A percentile compares a stretch with the other conserved stretches of the same genome.
phyloP scores from a whole-genome alignment of 1,140 invertebrate species.

The Oreohelix idahoensis region DNA sequence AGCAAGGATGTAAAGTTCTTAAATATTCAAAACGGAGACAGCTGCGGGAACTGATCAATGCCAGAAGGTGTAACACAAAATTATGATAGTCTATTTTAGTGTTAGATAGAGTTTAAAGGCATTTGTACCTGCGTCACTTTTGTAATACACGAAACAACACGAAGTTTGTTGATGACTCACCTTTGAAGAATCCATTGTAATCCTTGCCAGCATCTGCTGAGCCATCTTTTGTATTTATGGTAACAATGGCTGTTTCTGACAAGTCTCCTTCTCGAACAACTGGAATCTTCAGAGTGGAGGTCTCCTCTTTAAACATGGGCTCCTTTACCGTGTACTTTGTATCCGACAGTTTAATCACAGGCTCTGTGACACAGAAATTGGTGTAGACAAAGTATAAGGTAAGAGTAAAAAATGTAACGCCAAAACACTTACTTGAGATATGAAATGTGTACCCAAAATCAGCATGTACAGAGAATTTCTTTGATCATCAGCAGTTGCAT shows the following conservation, averaged over 20 bases:
- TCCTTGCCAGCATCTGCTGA: conserved; percentile 72
- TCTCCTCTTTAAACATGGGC: conserved; percentile 66
- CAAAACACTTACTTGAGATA: background rate
- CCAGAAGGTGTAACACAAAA: too few species aligned
- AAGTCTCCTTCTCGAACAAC: conserved; percentile 72
- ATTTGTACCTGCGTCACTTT: too few species aligned
- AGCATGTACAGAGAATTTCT: too few species aligned
- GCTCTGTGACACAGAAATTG: conserved; percentile 62
- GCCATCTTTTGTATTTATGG: conserved; percentile 73
- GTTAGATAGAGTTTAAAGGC: too few species aligned
- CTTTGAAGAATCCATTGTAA: conserved; percentile 71
- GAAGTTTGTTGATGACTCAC: too few species aligned
- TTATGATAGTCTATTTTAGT: too few species aligned
- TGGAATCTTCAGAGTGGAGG: conserved; percentile 62
- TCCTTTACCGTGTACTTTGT: conserved; percentile 69
- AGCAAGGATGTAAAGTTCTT: too few species aligned
- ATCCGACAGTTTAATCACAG: conserved; percentile 68
- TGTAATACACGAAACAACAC: too few species aligned
- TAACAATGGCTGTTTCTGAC: conserved; percentile 67
- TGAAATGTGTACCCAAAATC: too few species aligned
- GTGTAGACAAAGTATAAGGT: background rate
- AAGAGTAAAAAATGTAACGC: background rate
- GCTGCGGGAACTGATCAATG: too few species aligned
- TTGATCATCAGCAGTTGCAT: too few species aligned
- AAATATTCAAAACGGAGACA: too few species aligned